A percentile compares a stretch with the other conserved stretches of the same genome.
phyloP scores from a whole-genome alignment of 2,797 vertebrate species.

The Liparis tanakae region DNA sequence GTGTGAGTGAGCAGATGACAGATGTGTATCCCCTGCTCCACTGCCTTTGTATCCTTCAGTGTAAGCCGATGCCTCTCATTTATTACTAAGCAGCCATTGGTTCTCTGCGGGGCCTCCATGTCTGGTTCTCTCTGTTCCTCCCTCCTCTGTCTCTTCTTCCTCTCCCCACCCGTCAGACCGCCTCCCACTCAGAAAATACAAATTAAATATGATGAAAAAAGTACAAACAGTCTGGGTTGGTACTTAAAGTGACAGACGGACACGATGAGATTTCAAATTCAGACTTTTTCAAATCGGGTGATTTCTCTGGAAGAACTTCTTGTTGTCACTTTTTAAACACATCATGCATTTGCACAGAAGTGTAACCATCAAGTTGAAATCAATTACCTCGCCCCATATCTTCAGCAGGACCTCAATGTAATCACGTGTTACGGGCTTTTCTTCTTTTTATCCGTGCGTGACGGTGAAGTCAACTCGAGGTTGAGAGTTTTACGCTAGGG shows the following conservation, averaged over 20 bases:
- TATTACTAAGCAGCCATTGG: conserved; percentile 77
- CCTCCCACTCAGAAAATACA: conserved; percentile 31
- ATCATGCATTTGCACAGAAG: conserved; percentile 1
- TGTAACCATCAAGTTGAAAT: conserved; percentile 14
- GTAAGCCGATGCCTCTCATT: conserved; percentile 79
- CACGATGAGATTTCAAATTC: conserved; percentile 25
- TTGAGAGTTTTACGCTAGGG: background rate
- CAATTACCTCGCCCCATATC: background rate
- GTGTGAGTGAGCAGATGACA: conserved; percentile 66
- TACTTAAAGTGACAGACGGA: conserved; percentile 47
- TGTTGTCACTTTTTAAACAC: conserved; percentile 5
- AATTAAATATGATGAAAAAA: conserved; percentile 50
- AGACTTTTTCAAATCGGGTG: conserved; percentile 14
- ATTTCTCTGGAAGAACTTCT: too few relatives aligned
- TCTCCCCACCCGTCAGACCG: conserved; percentile 36
- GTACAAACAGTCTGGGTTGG: conserved; percentile 33
- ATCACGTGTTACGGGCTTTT: conserved; percentile 21
- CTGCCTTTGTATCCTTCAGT: conserved; percentile 74
- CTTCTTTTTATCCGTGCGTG: conserved; percentile 8
- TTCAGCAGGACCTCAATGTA: conserved; percentile 21
- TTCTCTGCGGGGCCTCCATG: conserved; percentile 60
- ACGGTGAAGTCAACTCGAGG: conserved; percentile 7
- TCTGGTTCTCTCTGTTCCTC: conserved; percentile 30
- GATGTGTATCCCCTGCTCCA: conserved; percentile 72
- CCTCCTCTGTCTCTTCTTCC: conserved; percentile 43